Evolutionary conservation across 2,888 invertebrate genomes (phyloP).

Genomic region (Augiades crinisus): DNA sequence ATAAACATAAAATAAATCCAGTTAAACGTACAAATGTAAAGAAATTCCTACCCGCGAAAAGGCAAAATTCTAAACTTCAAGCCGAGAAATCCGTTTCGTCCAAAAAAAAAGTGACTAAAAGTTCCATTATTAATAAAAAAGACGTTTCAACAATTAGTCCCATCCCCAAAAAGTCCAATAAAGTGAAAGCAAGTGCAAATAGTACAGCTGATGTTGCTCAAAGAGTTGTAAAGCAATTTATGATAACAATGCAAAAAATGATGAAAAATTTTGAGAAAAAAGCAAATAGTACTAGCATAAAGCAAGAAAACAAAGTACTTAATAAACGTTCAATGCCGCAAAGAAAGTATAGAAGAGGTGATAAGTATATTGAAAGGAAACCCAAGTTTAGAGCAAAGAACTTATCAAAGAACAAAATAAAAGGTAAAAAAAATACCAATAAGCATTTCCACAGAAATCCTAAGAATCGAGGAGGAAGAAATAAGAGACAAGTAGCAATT

Average conservation of each 20-base stretch:
- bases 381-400: constrained; percentile 30
- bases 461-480: constrained; percentile 14
- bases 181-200: constrained; percentile 29
- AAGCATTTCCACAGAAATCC: constrained; percentile 27
- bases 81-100: constrained; percentile 21
- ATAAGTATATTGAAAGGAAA: constrained; percentile 33
- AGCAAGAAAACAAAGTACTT: constrained; percentile 26
- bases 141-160: constrained; percentile 34
- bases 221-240: constrained; percentile 43
- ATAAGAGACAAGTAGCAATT: constrained; percentile 20
- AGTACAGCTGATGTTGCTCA: constrained; percentile 36
- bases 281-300: constrained; percentile 22
- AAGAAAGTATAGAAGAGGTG: constrained; percentile 10
- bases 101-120: constrained; percentile 28
- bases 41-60: constrained; percentile 19
- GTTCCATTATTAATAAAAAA: constrained; percentile 29
- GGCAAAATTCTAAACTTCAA: constrained; percentile 17
- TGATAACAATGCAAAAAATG: constrained; percentile 43
- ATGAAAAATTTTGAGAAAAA: constrained; percentile 38
- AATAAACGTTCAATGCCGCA: constrained; percentile 37
- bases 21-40: constrained; percentile 23
- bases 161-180: constrained; percentile 28
- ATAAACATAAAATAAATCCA: constrained; percentile 11
- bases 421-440: constrained; percentile 35
- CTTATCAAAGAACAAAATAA: constrained; percentile 35